phyloP scores from a whole-genome alignment of 2,888 invertebrate species.

The Mythimna ferrago region DNA sequence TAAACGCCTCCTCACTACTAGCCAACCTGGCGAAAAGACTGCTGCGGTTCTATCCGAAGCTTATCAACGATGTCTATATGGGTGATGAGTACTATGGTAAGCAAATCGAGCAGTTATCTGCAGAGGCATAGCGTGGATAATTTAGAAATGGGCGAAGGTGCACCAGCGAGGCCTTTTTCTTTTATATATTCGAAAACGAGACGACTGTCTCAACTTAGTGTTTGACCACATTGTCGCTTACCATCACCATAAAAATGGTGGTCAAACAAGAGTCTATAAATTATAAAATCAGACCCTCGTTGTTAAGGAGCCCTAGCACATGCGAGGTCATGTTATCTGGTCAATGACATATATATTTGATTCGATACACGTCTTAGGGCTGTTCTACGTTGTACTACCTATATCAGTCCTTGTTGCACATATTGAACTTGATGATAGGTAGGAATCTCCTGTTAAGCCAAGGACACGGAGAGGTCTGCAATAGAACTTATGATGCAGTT shows the following conservation, averaged over 20 bases:
- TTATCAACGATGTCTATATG: constrained; percentile 98
- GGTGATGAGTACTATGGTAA: constrained; percentile 99
- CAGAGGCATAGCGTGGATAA: too few species aligned
- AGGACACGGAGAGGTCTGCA: neutral
- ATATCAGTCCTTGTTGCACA: neutral
- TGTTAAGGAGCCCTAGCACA: too few species aligned
- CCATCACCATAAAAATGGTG: too few species aligned
- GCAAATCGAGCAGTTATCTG: constrained; percentile 23
- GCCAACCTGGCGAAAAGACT: constrained; percentile 98
- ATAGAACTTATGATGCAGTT: too few species aligned
- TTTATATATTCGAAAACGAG: too few species aligned
- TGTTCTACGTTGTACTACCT: too few species aligned
- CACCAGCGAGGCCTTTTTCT: too few species aligned
- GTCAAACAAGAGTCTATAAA: too few species aligned
- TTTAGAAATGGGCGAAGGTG: too few species aligned
- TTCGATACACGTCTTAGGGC: neutral
- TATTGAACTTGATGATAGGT: neutral
- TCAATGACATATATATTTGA: neutral
- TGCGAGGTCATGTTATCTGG: neutral
- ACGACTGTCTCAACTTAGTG: too few species aligned
- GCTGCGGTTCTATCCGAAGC: constrained; percentile 97
- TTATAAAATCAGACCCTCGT: too few species aligned
- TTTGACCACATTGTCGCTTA: too few species aligned
- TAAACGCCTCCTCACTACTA: constrained; percentile 97
- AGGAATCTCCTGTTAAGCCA: neutral